Conservation (phyloP, 2,113 vertebrate genomes). For the Entelurus aequoreus region DNA sequence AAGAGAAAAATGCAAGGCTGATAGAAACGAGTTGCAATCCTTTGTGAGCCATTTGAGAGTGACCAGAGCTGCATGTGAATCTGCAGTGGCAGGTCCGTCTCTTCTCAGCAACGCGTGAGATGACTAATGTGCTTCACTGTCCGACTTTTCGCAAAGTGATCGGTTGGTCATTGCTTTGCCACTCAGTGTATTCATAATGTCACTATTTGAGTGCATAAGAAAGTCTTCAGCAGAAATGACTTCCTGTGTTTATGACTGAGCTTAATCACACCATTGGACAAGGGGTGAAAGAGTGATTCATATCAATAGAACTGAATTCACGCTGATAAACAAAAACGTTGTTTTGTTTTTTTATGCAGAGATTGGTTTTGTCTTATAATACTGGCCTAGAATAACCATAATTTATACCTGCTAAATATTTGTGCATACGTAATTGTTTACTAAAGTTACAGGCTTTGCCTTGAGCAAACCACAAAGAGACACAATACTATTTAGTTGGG, state of each 20-base stretch:
- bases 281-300: conserved; percentile 12
- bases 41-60: conserved; percentile 30
- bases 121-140: conserved; percentile 58
- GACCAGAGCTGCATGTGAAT: conserved; percentile 45
- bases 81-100: conserved; percentile 51
- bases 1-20: conserved; percentile 4
- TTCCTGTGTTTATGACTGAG: conserved; percentile 3
- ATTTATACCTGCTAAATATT: not conserved
- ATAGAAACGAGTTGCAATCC: conserved; percentile 30
- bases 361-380: not conserved
- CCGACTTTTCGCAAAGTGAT: conserved; percentile 29
- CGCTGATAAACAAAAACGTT: not conserved
- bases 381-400: not conserved
- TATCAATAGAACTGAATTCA: conserved; percentile 9
- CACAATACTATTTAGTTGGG: no score
- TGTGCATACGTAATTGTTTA: no score
- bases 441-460: no score
- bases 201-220: conserved; percentile 42
- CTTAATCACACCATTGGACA: conserved; percentile 5
- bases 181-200: conserved; percentile 50
- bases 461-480: no score
- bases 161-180: conserved; percentile 61
- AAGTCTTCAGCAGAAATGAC: conserved; percentile 16
- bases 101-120: conserved; percentile 38
- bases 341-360: not conserved